Evolutionary conservation across 2,113 vertebrate genomes (phyloP).

Genomic region (Channa maculata): DNA sequence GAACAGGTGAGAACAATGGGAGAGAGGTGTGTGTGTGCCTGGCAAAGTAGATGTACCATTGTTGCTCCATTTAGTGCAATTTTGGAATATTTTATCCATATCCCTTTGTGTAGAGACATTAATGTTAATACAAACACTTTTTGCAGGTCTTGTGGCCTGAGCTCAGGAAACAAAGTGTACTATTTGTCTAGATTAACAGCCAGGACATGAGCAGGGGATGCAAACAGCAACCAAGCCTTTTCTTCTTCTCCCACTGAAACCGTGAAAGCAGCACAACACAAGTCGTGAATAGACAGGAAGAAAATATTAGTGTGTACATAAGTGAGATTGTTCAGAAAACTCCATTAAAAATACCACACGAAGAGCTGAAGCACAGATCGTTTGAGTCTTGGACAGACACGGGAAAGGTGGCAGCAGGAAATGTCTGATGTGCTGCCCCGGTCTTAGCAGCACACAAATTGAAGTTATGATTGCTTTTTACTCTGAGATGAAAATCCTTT

Average conservation of each 20-base stretch:
- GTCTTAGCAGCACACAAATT: constrained; percentile 17
- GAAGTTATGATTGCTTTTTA: constrained; percentile 48
- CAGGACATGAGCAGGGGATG: neutral
- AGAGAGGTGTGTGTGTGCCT: too few species aligned
- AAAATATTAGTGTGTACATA: neutral
- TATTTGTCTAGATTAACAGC: neutral
- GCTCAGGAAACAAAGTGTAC: neutral
- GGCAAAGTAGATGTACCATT: too few species aligned
- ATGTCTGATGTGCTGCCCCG: neutral
- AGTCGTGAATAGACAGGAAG: neutral
- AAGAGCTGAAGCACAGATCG: neutral
- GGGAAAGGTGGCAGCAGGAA: neutral
- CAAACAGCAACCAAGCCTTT: neutral
- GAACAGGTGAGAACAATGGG: too few species aligned
- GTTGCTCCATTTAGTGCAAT: too few species aligned
- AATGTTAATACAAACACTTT: neutral
- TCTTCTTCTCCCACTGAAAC: neutral
- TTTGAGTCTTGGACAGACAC: constrained; percentile 9
- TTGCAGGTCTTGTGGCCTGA: neutral
- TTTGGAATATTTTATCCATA: neutral
- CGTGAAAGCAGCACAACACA: neutral
- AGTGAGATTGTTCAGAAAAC: neutral
- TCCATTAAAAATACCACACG: neutral
- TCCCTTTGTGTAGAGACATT: neutral
- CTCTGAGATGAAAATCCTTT: constrained; percentile 17